These are phyloP conservation scores for Girardinus metallicus DNA, from an alignment of 2,797 vertebrate species.

Conservation along the genomic window DNA sequence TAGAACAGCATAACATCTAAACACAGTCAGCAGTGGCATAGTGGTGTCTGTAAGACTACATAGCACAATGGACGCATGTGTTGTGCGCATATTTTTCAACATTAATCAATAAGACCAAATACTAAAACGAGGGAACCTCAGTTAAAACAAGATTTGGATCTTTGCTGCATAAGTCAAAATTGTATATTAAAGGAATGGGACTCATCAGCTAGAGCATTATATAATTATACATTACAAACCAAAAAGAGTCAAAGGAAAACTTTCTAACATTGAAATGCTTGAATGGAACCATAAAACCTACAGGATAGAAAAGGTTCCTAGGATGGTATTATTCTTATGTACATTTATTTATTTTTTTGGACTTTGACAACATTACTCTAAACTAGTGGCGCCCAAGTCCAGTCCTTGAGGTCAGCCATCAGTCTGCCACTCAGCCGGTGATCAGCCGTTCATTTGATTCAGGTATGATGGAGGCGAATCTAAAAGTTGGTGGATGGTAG, in stretches of 20 bases:
- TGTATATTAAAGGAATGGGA: not conserved
- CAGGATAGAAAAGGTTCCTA: not conserved
- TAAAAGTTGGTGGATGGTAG: not conserved
- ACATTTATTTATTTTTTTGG: not conserved
- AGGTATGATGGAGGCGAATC: not conserved
- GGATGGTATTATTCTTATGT: not conserved
- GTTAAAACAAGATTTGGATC: not conserved
- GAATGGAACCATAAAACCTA: not conserved
- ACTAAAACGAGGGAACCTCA: not conserved
- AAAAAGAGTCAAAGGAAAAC: not conserved
- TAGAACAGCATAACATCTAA: not conserved
- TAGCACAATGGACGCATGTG: not conserved
- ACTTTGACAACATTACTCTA: not conserved
- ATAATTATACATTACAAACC: not conserved
- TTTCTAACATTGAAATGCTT: not conserved
- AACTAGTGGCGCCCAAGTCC: not conserved
- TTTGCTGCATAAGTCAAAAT: too few species aligned
- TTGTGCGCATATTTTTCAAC: not conserved
- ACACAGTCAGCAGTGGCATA: not conserved
- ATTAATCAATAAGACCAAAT: not conserved
- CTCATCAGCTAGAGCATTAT: not conserved
- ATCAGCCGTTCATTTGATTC: not conserved
- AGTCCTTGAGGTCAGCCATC: not conserved
- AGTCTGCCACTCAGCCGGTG: too few species aligned
- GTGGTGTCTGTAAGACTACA: not conserved